Conservation (phyloP, 2,113 vertebrate species). For the Antennarius striatus region DNA sequence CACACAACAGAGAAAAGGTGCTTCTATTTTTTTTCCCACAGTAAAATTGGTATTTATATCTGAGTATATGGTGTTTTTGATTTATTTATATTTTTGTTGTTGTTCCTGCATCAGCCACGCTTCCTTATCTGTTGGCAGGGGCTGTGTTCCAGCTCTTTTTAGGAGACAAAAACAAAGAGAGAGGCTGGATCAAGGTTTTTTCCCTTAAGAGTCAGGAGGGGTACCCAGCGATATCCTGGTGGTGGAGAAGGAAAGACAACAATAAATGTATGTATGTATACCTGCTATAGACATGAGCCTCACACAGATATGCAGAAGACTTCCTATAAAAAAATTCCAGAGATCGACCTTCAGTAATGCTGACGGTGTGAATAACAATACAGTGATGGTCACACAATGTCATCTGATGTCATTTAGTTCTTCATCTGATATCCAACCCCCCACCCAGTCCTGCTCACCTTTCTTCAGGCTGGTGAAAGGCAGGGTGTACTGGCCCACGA, state of each 20-base stretch:
- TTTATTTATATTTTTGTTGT: slow-evolving; percentile 51
- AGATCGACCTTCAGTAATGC: slow-evolving; percentile 43
- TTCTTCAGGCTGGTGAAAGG: slow-evolving; percentile 84
- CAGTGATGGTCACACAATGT: slow-evolving; percentile 40
- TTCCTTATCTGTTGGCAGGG: slow-evolving; percentile 24
- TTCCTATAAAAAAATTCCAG: slow-evolving; percentile 3
- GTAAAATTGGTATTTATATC: slow-evolving; percentile 68
- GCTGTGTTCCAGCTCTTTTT: slow-evolving; percentile 41
- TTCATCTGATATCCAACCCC: slow-evolving; percentile 2
- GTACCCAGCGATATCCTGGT: slow-evolving; percentile 86
- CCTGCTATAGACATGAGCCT: slow-evolving; percentile 11
- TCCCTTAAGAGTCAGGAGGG: slow-evolving; percentile 78
- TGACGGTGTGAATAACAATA: slow-evolving; percentile 55
- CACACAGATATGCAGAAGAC: background rate
- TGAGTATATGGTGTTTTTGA: slow-evolving; percentile 37
- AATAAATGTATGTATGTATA: slow-evolving; percentile 23
- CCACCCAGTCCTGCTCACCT: slow-evolving; percentile 80
- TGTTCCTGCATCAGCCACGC: slow-evolving; percentile 33
- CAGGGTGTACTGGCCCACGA: slow-evolving; percentile 88
- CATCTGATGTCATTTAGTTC: slow-evolving; percentile 52
- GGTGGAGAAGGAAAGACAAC: slow-evolving; percentile 20
- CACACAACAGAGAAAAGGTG: slow-evolving; percentile 15
- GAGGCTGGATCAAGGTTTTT: slow-evolving; percentile 81
- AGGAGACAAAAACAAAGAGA: slow-evolving; percentile 80
- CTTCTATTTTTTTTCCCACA: slow-evolving; percentile 46